Base-by-base conservation (phyloP, 2,888 invertebrate genomes). In the Sepioteuthis lessoniana region DNA sequence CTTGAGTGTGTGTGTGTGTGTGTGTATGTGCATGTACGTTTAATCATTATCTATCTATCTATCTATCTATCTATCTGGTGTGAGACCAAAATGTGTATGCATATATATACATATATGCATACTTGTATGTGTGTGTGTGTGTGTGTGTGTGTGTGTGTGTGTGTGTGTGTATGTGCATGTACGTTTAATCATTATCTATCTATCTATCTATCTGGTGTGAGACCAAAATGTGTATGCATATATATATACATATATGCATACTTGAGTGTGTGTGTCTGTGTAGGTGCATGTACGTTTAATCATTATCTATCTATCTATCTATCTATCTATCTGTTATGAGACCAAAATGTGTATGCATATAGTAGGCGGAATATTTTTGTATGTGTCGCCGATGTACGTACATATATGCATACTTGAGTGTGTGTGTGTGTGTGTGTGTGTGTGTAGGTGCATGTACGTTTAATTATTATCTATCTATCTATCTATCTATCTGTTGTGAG, bases 401-500 rank as follows among this genome's bases (percentile, higher is more conserved):
- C 19, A 90, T 19, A 90, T n/a, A 90, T 28, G 31, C 2, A 35
- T 31, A 90, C 2, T 31, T 28, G n/a, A 2, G n/a, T n/a, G n/a
- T 4, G n/a, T 90, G 5, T n/a, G n/a, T 4, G 0, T n/a, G n/a
- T n/a, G 7, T n/a, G n/a, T 90, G 0, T 2, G n/a, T 31, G n/a
- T n/a, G 5, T n/a, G n/a, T n/a, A n/a, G n/a, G n/a, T n/a, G n/a
- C n/a, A n/a, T n/a, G 5, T 90, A 21, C 7, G 31, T 37, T 90
- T 16, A 16, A 31, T 13, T 10, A 8, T 35, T 90, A 5, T 42
- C 42, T 42, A 7, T 42, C 42, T 42, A 42, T 42, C 42, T 42
- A 5, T 42, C 42, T 42, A 7, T 42, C 42, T 42, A 42, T 42
- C 42, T 42, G n/a, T n/a, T n/a, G n/a, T n/a, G n/a, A n/a, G 90